Evolutionary conservation across 2,113 vertebrate species (phyloP).

Genomic region (Chionis minor): DNA sequence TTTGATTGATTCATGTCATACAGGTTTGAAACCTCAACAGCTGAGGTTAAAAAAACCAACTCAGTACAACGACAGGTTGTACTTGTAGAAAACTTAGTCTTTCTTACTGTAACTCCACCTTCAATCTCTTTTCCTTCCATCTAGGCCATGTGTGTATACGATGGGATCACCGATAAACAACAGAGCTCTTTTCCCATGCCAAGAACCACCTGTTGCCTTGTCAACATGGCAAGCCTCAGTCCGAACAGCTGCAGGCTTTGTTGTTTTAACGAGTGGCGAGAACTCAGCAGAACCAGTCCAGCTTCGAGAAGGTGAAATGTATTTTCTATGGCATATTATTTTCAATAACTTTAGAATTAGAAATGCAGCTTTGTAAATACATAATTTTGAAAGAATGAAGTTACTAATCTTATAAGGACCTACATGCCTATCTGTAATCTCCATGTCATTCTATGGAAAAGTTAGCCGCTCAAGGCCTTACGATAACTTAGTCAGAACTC

Average conservation of each 20-base stretch:
- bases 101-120: neutral
- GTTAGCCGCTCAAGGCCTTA: neutral
- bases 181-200: slow-evolving; percentile 96
- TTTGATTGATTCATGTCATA: neutral
- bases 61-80: neutral
- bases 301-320: slow-evolving; percentile 77
- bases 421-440: neutral
- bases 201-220: slow-evolving; percentile 97
- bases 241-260: slow-evolving; percentile 81
- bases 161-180: slow-evolving; percentile 97
- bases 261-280: slow-evolving; percentile 95
- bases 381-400: neutral
- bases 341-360: neutral
- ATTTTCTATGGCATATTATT: slow-evolving; percentile 33
- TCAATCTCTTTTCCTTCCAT: slow-evolving; percentile 59
- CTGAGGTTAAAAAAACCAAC: neutral
- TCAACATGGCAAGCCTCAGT: slow-evolving; percentile 95
- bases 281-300: slow-evolving; percentile 82
- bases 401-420: neutral
- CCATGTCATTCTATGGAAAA: neutral
- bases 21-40: neutral
- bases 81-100: neutral
- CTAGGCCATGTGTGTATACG: slow-evolving; percentile 94
- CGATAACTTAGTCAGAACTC: neutral
- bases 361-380: neutral